A percentile compares a stretch with the other conserved stretches of the same genome.
phyloP scores from a whole-genome alignment of 1,140 invertebrate genomes.

The Drosophila yakuba region DNA sequence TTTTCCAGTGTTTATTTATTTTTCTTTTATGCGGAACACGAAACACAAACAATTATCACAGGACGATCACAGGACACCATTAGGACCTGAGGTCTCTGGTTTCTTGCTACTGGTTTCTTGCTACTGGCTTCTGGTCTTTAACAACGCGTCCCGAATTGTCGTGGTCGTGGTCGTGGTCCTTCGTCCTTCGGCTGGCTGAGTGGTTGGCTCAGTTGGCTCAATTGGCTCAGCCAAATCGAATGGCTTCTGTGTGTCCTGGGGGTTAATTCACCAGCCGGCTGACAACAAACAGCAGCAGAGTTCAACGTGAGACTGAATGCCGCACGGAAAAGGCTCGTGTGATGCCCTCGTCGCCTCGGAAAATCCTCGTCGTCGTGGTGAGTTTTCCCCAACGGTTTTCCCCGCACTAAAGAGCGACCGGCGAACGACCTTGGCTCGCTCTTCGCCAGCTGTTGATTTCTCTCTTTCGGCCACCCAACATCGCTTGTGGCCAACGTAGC shows the following conservation, averaged over 20 bases:
- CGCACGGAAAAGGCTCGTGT: conserved; percentile 24
- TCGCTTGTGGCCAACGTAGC: conserved; percentile 29
- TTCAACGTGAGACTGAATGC: conserved; percentile 75
- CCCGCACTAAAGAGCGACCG: conserved; percentile 24
- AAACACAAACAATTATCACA: conserved; percentile 7
- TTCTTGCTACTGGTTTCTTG: background rate
- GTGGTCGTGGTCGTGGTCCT: conserved; percentile 4
- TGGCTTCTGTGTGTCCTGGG: conserved; percentile 4
- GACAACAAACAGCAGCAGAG: conserved; percentile 69
- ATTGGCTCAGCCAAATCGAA: conserved; percentile 12
- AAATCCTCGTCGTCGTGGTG: conserved; percentile 36
- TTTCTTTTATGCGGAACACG: background rate
- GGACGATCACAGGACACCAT: conserved; percentile 24
- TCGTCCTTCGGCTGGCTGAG: conserved; percentile 17
- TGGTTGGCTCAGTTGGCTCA: conserved; percentile 10
- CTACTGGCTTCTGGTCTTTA: background rate
- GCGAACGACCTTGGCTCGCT: conserved; percentile 64
- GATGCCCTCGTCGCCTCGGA: conserved; percentile 1
- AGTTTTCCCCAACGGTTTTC: conserved; percentile 28
- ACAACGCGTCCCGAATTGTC: conserved; percentile 13
- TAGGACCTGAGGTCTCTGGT: background rate
- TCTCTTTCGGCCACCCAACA: conserved; percentile 18
- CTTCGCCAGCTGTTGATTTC: conserved; percentile 77
- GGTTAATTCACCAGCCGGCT: conserved; percentile 14
- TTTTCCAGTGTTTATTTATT: background rate